Evolutionary conservation across 2,888 invertebrate species (phyloP).

Genomic region (Cylindroiulus punctatus): DNA sequence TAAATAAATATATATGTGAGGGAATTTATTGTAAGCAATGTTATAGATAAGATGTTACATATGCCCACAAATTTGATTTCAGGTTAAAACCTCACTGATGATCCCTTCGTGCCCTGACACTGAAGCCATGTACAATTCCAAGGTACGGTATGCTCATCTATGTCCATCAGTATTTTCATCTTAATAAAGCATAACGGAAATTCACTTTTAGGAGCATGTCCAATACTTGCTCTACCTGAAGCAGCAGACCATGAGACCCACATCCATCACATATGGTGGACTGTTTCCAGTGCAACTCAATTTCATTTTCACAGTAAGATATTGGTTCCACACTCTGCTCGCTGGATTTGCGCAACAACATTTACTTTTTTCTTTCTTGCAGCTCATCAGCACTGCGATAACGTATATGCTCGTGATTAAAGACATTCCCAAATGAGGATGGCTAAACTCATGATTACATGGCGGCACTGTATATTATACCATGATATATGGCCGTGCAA

Average conservation of each 20-base stretch:
- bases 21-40: not conserved
- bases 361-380: not conserved
- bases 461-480: too few relatives aligned
- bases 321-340: not conserved
- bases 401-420: slow-evolving; percentile 6
- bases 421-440: not conserved
- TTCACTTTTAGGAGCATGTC: slow-evolving; percentile 31
- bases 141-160: not conserved
- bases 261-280: slow-evolving; percentile 35
- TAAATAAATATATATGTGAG: too few relatives aligned
- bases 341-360: not conserved
- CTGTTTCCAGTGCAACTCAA: not conserved
- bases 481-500: too few relatives aligned
- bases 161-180: not conserved
- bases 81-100: not conserved
- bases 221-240: slow-evolving; percentile 24
- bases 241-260: slow-evolving; percentile 22
- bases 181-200: not conserved
- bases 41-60: not conserved
- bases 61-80: not conserved
- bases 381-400: slow-evolving; percentile 6
- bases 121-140: not conserved
- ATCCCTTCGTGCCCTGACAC: not conserved
- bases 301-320: slow-evolving; percentile 40
- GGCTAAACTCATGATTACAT: too few relatives aligned